Evolutionary conservation across 2,888 invertebrate species (phyloP).

Genomic region (Electrophaes corylata): DNA sequence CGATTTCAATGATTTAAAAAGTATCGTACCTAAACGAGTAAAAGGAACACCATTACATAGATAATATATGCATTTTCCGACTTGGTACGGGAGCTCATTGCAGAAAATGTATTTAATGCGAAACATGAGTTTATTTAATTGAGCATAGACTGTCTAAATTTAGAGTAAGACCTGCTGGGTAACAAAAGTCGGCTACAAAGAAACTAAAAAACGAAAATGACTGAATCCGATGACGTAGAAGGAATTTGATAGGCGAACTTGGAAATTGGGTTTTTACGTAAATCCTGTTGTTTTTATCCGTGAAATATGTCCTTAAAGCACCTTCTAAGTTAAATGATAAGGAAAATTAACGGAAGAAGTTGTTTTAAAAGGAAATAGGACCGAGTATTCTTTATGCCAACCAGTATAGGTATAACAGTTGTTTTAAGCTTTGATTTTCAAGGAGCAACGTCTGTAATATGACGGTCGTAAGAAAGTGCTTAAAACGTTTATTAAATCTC

Average conservation of each 20-base stretch:
- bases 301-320: not conserved
- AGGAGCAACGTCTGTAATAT: not conserved
- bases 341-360: slow-evolving; percentile 12
- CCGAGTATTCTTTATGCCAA: not conserved
- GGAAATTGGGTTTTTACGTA: not conserved
- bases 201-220: not conserved
- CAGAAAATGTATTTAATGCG: too few species aligned
- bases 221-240: not conserved
- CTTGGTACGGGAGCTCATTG: too few species aligned
- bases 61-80: too few species aligned
- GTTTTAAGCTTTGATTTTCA: not conserved
- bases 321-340: slow-evolving; percentile 6
- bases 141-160: too few species aligned
- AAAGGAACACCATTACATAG: too few species aligned
- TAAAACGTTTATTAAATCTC: not conserved
- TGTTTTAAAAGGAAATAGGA: not conserved
- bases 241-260: not conserved
- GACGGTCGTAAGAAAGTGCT: not conserved
- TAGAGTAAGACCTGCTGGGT: too few species aligned
- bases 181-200: too few species aligned
- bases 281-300: slow-evolving; percentile 1
- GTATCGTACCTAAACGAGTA: too few species aligned
- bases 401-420: not conserved
- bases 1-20: too few species aligned
- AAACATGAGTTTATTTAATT: too few species aligned